Evolutionary conservation across 23 tunicate genomes (phyloP), one percentile per base, ranked within the genome.

Genomic region (Styela clava): DNA sequence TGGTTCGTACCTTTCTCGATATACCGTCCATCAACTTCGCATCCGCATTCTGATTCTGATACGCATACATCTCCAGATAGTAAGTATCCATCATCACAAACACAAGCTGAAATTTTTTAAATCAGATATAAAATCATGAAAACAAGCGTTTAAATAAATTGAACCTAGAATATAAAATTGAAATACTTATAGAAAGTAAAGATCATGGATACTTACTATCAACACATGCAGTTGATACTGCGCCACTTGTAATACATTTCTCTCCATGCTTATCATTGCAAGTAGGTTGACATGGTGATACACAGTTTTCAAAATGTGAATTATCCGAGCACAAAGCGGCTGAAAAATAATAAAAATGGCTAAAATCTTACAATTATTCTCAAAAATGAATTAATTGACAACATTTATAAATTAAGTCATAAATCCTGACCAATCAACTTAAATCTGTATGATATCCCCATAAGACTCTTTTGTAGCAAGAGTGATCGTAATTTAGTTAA

Each of bases 281-380:
- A 22, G 85, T 82, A 16, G 97, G 82, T 79, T 91, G 92, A 68
- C 97, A 91, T 31, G 86, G 87, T 20, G 74, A 64, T 81, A 91
- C 69, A 35, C 97, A 91, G 16, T 28, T 16, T 26, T 62, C 61
- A 51, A 63, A 76, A 22, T 37, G 73, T 31, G 82, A 74, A 29
- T 76, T 74, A 23, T 22, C 74, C 2, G 74, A 64, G 82, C 95
- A 90, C 1, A 35, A 31, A 28, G 74, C 28, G 2, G 80, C 90
- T 86, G 33, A 24, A 70, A 69, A 64, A 72, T 29, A 28, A 12
- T 72, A 72, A 29, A 72, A 27, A 25, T 25, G 7, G 70, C 16
- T 65, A 25, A 61, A 18, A 18, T 18, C 19, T 19, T 61, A 1
- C 20, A 24, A 26, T 69, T 69, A 0, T 22, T 69, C 21, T 24